Conservation (phyloP, 2,113 vertebrate genomes). For the Salvator merianae region DNA sequence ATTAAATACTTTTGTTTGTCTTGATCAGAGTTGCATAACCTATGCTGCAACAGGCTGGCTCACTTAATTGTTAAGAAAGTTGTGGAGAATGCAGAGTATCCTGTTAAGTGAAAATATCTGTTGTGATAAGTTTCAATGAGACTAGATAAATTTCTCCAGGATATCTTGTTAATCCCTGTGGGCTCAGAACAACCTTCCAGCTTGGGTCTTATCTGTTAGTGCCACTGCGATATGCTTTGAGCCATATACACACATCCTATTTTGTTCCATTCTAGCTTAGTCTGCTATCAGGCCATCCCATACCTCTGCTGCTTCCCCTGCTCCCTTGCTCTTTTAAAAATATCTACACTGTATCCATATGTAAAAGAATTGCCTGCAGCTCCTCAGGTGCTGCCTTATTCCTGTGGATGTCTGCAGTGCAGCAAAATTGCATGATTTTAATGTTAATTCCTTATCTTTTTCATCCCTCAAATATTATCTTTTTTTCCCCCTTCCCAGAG, state of each 20-base stretch:
- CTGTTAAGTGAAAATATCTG: neutral
- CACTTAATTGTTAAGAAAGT: no score
- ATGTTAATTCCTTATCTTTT: slow-evolving; percentile 32
- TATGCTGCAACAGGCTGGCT: no score
- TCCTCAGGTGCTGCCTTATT: slow-evolving; percentile 28
- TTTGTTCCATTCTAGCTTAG: slow-evolving; percentile 45
- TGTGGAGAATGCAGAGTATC: neutral
- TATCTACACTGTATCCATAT: slow-evolving; percentile 15
- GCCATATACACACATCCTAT: slow-evolving; percentile 23
- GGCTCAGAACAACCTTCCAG: no score
- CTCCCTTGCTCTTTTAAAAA: slow-evolving; percentile 37
- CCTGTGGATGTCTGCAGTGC: slow-evolving; percentile 17
- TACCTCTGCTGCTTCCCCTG: no score
- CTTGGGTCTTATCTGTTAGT: neutral
- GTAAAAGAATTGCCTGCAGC: slow-evolving; percentile 23
- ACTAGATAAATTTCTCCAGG: neutral
- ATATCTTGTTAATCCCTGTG: no score
- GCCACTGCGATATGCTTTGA: slow-evolving; percentile 8
- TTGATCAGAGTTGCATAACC: no score
- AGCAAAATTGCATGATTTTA: slow-evolving; percentile 30
- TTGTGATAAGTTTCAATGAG: neutral
- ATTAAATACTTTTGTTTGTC: no score
- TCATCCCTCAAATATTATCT: slow-evolving; percentile 37
- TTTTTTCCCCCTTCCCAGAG: slow-evolving; percentile 42
- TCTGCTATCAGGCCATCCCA: slow-evolving; percentile 15